Evolutionary conservation across 2,888 invertebrate species (phyloP), one percentile per base, ranked within the genome.

Genomic region (Odontocolon sp.): DNA sequence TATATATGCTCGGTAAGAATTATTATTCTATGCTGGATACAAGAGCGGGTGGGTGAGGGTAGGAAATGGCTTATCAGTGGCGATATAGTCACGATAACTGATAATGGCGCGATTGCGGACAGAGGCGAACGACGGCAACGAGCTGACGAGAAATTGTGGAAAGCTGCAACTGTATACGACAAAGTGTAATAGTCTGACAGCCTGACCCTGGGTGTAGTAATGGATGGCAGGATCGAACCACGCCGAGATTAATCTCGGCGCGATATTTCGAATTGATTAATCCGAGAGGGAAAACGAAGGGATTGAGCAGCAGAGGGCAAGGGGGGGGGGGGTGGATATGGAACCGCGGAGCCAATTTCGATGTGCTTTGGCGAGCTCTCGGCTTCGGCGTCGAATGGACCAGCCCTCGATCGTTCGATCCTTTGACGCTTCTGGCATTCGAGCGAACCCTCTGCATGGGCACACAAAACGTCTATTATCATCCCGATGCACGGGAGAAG

Each of bases 221-320:
- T 38, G 36, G 9, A 31, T 45, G 50, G 74, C 64, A 64, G 50
- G 68, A 71, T 56, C 47, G 77, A 57, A 28, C 42, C 63, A 66
- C 57, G 64, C 73, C 76, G 73, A 74, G 79, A 81, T 81, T 85
- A 83, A 85, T 85, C 83, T 82, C 81, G 80, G 82, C 84, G 78
- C 69, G 84, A 82, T 84, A 86, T 86, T 86, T 83, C 86, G 83
- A 86, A 87, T 87, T 86, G 86, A 87, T 87, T 86, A 86, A 86
- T 87, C 82, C 81, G 78, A 79, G 83, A 33, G 64, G 8, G 54
- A 9, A 38, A 21, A 18, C 28, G 21, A 18, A 54, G 54, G 18
- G 61, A 45, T 42, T 23, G 50, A n/a, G 56, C 3, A 21, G 38
- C 26, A 28, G 52, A 52, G 36, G 16, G 54, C 6, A 9, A 28